Conservation (phyloP, 2,797 vertebrate genomes). For the Crenuchus spilurus region DNA sequence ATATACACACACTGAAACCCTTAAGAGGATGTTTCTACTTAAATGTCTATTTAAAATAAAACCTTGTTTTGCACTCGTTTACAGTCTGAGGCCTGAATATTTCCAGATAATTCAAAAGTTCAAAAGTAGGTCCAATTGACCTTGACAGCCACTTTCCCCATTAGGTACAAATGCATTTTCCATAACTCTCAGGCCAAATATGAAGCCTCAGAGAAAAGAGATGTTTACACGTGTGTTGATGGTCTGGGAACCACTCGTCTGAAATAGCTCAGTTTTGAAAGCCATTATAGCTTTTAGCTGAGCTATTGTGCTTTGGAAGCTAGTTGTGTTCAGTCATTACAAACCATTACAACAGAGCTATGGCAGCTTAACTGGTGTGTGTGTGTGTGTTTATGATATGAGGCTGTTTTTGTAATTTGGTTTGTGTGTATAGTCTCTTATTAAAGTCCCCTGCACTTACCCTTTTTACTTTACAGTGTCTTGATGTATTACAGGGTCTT, state of each 20-base stretch:
- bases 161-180: background rate
- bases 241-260: background rate
- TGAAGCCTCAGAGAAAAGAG: background rate
- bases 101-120: background rate
- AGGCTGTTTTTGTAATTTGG: background rate
- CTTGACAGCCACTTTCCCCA: background rate
- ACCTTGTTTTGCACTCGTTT: no score
- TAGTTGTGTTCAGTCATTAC: background rate
- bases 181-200: background rate
- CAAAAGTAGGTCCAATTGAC: background rate
- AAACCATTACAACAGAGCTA: background rate
- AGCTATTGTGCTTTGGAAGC: background rate
- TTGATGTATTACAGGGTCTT: background rate
- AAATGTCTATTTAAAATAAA: no score
- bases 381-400: background rate
- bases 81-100: background rate
- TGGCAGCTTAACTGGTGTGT: background rate
- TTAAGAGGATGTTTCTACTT: no score
- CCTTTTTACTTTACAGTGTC: background rate
- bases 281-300: background rate
- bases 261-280: background rate
- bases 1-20: no score
- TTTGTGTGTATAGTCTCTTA: background rate
- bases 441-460: background rate
- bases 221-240: background rate